Base-by-base conservation (phyloP, 2,888 invertebrate species). In the Sesia bembeciformis region DNA sequence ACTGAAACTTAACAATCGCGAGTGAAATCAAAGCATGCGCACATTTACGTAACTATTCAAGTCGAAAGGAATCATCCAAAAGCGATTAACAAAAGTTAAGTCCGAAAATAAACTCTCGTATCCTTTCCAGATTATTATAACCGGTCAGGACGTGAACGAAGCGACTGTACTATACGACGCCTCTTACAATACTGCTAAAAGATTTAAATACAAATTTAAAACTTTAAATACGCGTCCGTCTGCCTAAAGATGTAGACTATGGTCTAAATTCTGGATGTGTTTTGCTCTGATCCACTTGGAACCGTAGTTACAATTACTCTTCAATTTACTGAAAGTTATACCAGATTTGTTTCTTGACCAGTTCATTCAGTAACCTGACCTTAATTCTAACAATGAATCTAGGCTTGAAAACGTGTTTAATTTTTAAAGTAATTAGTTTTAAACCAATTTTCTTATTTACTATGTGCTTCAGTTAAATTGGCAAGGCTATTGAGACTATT, bases 61-160 rank as follows among this genome's bases (percentile, higher is more conserved):
- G 65, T 62, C 66, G 67, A 67, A 38, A 39, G 39, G 38, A 50
- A 68, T 65, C 70, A 74, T 74, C 66, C 72, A 67, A 81, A 84
- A 74, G 61, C 66, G 74, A 79, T 69, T 61, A 78, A 78, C 76
- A 78, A 75, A 77, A 81, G 62, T 68, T 66, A 61, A 57, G 57
- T 75, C 78, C 73, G 65, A 72, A 84, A 87, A 87, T 86, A 86
- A 80, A 74, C 77, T 60, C 65, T 61, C 63, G 70, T 72, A 79
- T 78, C 79, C 76, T 80, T 77, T 74, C 61, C 65, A 68, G 68
- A 69, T 69, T 66, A 62, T 67, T 65, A 72, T 63, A 68, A 73
- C 67, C 67, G 67, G 64, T 63, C 60, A 55, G 57, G 49, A 57
- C 59, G 57, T 62, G 60, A 62, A 66, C 65, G 62, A 59, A 62